Evolutionary conservation across 2,888 invertebrate genomes (phyloP).

Genomic region (Brenthis hecate): DNA sequence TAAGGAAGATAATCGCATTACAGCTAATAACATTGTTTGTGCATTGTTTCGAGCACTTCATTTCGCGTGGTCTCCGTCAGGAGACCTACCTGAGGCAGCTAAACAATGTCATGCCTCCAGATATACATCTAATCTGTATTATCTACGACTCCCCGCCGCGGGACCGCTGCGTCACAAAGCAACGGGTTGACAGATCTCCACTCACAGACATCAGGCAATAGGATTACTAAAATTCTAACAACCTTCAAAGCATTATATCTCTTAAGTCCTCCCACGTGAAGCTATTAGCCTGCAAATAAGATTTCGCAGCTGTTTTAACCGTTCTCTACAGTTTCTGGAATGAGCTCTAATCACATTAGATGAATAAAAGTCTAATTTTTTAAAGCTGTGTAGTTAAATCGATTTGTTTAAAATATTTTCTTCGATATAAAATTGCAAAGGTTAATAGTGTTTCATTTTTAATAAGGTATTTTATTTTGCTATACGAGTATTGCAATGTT

Average conservation of each 20-base stretch:
- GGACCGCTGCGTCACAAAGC: conserved; percentile 75
- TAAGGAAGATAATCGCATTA: conserved; percentile 65
- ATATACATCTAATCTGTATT: conserved; percentile 79
- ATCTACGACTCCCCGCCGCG: conserved; percentile 71
- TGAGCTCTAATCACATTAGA: conserved; percentile 71
- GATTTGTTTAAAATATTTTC: conserved; percentile 21
- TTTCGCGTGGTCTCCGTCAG: conserved; percentile 44
- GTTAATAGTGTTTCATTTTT: neutral
- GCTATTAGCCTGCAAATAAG: conserved; percentile 46
- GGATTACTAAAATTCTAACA: conserved; percentile 70
- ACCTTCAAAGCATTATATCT: conserved; percentile 53
- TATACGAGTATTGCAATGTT: neutral
- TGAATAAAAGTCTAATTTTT: conserved; percentile 42
- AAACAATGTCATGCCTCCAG: conserved; percentile 75
- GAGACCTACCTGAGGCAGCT: conserved; percentile 65
- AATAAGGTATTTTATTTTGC: neutral
- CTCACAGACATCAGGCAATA: conserved; percentile 69
- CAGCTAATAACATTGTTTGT: conserved; percentile 75
- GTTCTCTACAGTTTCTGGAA: conserved; percentile 51
- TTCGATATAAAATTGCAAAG: neutral
- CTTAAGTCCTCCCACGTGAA: conserved; percentile 47
- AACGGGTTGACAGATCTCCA: conserved; percentile 80
- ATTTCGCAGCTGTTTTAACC: conserved; percentile 58
- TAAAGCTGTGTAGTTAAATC: conserved; percentile 23
- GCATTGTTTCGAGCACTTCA: conserved; percentile 73